Base-by-base conservation (phyloP, 2,113 vertebrate genomes). In the Chlorodrepanis virens region DNA sequence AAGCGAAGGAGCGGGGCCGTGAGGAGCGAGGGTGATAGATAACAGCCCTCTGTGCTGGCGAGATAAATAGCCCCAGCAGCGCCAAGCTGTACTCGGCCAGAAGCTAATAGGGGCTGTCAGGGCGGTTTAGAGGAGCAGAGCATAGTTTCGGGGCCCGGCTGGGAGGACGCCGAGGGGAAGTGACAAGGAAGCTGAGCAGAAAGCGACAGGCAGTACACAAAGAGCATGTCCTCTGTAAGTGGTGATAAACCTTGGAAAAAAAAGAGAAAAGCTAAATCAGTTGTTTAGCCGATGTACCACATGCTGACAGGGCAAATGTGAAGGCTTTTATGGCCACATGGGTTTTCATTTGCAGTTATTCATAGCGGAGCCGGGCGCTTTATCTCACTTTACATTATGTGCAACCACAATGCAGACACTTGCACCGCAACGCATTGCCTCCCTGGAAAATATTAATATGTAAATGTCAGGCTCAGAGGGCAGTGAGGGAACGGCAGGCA, bases 391-490 rank as follows among this genome's bases (percentile, higher is more conserved):
- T 93, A 83, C 98, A 91, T 95, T 96, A 97, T 95, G 95, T 83
- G 97, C 96, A 96, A 97, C 98, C 97, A 96, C 91, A 94, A 97
- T 92, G 96, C 97, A 96, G 97, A 96, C 97, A 80, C 97, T 96
- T 75, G 97, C 95, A 94, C 96, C 71, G 56, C 93, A 90, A 76
- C 49, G 80, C 91, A 22, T 69, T 49, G 89, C 96, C 96, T 97
- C 97, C 96, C 96, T 40, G 59, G 97, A 96, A 97, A 97, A 98
- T 97, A 98, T 98, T 98, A 97, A 97, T 97, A 97, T 97, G 97
- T 96, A 97, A 98, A 98, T 97, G 97, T 97, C 97, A 97, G 94
- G 93, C 97, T 97, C 75, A 15, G 94, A 97, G 97, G 94, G 97
- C 98, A 96, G 97, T 45, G 22, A 80, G 91, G 96, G 95, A 97